phyloP scores from a whole-genome alignment of 1,140 invertebrate genomes.

The Atta colombica region DNA sequence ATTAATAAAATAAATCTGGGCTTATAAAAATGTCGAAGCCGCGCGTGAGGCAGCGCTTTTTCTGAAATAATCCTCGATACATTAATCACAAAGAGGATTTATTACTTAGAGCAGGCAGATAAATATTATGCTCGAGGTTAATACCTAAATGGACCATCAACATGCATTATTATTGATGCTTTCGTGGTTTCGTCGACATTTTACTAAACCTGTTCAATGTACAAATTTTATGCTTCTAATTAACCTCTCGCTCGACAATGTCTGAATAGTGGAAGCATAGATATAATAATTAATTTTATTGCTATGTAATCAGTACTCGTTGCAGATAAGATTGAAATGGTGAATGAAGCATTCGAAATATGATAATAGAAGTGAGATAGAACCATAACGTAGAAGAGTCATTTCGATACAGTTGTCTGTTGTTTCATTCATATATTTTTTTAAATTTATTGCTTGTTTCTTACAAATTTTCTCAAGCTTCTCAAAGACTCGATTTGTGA shows the following conservation, averaged over 20 bases:
- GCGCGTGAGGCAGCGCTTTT: conserved; percentile 19
- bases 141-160: conserved; percentile 64
- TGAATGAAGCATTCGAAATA: background rate
- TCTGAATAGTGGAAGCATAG: background rate
- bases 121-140: conserved; percentile 62
- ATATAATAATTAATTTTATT: conserved; percentile 53
- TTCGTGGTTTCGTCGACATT: conserved; percentile 34
- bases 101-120: conserved; percentile 60
- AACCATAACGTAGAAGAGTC: background rate
- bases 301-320: conserved; percentile 13
- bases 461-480: conserved; percentile 7
- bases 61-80: conserved; percentile 63
- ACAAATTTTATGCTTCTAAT: conserved; percentile 42
- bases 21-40: conserved; percentile 47
- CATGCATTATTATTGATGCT: conserved; percentile 56
- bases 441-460: background rate
- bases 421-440: conserved; percentile 11
- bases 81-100: conserved; percentile 65
- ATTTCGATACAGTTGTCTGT: background rate
- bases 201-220: conserved; percentile 34
- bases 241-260: conserved; percentile 9
- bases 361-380: background rate
- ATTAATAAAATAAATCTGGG: conserved; percentile 48
- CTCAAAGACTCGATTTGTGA: conserved; percentile 23
- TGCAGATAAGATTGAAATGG: conserved; percentile 38